These are phyloP conservation scores for Martes martes DNA, from an alignment of 2,113 vertebrate species.

Conservation along the genomic window DNA sequence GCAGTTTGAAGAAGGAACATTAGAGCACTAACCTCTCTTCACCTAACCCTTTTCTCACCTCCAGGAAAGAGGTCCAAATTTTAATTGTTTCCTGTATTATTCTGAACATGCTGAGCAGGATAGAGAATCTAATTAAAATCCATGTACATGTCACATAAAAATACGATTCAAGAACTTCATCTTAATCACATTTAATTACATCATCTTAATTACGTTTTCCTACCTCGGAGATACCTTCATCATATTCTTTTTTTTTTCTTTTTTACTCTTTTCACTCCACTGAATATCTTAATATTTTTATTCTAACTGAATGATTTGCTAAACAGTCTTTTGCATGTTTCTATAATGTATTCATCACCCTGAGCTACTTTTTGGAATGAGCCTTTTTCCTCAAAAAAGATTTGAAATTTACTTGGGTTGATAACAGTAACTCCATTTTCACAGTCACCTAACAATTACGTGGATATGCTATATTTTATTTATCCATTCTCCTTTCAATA, in stretches of 20 bases:
- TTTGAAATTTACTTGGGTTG: not conserved
- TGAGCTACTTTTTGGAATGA: not conserved
- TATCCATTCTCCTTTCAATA: not conserved
- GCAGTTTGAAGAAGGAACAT: not conserved
- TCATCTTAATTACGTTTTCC: not conserved
- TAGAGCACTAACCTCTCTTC: not conserved
- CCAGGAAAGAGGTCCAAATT: not conserved
- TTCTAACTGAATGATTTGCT: not conserved
- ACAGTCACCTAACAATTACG: not conserved
- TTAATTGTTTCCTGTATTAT: not conserved
- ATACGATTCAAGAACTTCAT: not conserved
- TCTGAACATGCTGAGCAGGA: not conserved
- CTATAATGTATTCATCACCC: not conserved
- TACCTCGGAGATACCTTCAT: not conserved
- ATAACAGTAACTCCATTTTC: not conserved
- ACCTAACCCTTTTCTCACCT: not conserved
- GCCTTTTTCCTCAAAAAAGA: not conserved
- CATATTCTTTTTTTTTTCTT: not conserved
- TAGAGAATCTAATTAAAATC: not conserved
- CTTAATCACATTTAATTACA: not conserved
- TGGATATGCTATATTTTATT: not conserved
- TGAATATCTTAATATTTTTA: not conserved
- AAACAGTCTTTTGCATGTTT: not conserved
- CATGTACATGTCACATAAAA: not conserved
- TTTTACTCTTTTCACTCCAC: not conserved